A percentile compares a stretch with the other conserved stretches of the same genome.
phyloP scores from a whole-genome alignment of 1,140 invertebrate species.

The Oreohelix idahoensis region DNA sequence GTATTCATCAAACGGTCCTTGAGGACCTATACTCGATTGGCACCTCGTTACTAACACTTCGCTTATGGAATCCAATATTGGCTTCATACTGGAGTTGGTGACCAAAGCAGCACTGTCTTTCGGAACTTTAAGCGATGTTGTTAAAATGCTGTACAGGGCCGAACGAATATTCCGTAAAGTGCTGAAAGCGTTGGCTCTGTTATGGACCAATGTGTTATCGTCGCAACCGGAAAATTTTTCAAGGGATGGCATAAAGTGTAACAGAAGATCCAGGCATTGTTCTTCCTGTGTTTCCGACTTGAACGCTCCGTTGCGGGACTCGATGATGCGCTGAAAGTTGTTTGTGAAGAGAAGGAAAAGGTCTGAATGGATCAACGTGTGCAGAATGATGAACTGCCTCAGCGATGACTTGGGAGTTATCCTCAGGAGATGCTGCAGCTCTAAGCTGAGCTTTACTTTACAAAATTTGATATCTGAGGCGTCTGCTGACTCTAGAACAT shows the following conservation, averaged over 20 bases:
- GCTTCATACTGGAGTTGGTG: slow-evolving; percentile 44
- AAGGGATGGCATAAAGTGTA: slow-evolving; percentile 43
- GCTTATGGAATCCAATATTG: slow-evolving; percentile 24
- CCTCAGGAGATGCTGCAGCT: slow-evolving; percentile 45
- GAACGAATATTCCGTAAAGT: slow-evolving; percentile 33
- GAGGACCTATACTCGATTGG: neutral
- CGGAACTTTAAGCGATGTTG: slow-evolving; percentile 33
- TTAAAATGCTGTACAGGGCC: slow-evolving; percentile 37
- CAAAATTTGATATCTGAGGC: slow-evolving; percentile 43
- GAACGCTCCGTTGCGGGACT: neutral
- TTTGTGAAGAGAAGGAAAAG: slow-evolving; percentile 39
- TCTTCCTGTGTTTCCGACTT: slow-evolving; percentile 33
- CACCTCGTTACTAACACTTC: slow-evolving; percentile 7
- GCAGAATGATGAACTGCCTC: slow-evolving; percentile 48
- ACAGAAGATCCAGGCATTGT: slow-evolving; percentile 44
- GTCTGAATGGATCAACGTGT: slow-evolving; percentile 49
- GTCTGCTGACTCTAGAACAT: slow-evolving; percentile 36
- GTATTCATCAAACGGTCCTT: slow-evolving; percentile 42
- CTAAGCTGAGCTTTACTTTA: slow-evolving; percentile 37
- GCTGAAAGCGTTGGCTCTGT: slow-evolving; percentile 13
- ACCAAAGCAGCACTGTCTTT: slow-evolving; percentile 37
- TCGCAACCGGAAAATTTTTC: slow-evolving; percentile 41
- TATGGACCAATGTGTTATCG: slow-evolving; percentile 6
- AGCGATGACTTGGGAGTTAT: slow-evolving; percentile 45
- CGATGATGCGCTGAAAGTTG: neutral